phyloP scores from a whole-genome alignment of 2,888 invertebrate genomes.

The Drosophila robusta region DNA sequence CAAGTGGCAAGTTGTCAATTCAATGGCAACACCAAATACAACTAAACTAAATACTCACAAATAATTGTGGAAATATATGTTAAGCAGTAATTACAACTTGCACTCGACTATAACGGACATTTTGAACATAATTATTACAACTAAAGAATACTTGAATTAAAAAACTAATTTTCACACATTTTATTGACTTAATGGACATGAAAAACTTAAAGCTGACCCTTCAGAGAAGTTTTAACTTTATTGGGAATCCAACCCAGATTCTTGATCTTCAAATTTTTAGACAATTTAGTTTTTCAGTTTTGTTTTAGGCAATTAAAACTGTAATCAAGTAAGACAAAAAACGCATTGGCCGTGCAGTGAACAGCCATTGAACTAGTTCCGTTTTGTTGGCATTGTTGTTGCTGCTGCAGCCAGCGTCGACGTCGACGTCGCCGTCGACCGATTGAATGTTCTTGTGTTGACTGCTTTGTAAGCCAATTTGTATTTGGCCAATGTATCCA shows the following conservation, averaged over 20 bases:
- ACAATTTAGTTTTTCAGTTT: no score
- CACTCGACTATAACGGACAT: slow-evolving; percentile 37
- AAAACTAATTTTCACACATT: slow-evolving; percentile 5
- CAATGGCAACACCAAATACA: slow-evolving; percentile 66
- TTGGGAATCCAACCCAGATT: background rate
- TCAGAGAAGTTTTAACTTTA: background rate
- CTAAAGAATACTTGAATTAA: slow-evolving; percentile 2
- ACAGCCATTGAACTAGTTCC: slow-evolving; percentile 73
- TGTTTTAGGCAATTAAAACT: slow-evolving; percentile 28
- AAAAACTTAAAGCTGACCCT: no score
- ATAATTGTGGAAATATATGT: slow-evolving; percentile 10
- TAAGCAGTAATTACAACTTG: slow-evolving; percentile 38
- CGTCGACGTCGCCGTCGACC: no score
- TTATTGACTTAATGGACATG: background rate
- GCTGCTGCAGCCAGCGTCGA: no score
- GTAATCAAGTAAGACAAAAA: slow-evolving; percentile 21
- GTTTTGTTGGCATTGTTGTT: slow-evolving; percentile 31
- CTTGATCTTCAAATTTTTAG: no score
- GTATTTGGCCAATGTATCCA: slow-evolving; percentile 37
- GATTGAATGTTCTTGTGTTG: no score
- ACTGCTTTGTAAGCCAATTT: slow-evolving; percentile 49
- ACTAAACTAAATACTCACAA: slow-evolving; percentile 9
- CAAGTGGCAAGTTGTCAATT: slow-evolving; percentile 25
- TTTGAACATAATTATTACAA: slow-evolving; percentile 17
- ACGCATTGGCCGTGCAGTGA: slow-evolving; percentile 31